Percentiles rank a stretch among this genome's conserved stretches.
Evolutionary conservation across 2,888 invertebrate species (phyloP).

Genomic region (Stictocephala bisonia): DNA sequence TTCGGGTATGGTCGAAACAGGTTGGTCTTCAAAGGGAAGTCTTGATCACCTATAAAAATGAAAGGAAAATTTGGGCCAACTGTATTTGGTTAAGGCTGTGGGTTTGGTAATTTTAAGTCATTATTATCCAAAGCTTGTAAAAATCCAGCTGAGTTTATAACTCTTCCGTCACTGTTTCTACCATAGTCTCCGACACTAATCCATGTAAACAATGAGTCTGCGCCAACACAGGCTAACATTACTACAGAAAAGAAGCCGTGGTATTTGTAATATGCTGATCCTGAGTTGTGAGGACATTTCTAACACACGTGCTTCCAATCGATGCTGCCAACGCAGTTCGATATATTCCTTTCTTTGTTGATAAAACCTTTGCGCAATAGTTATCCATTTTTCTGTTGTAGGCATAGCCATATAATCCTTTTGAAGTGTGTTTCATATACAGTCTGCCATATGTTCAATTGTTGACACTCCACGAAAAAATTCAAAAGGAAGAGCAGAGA

Average conservation of each 20-base stretch:
- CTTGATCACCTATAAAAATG: conserved; percentile 37
- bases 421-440: conserved; percentile 23
- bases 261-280: conserved; percentile 26
- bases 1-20: conserved; percentile 9
- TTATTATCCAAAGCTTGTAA: conserved; percentile 24
- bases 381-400: conserved; percentile 7
- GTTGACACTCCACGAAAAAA: conserved; percentile 27
- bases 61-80: conserved; percentile 15
- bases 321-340: conserved; percentile 18
- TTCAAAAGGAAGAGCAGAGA: conserved; percentile 24
- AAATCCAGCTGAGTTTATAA: conserved; percentile 19
- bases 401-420: conserved; percentile 7
- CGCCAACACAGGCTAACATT: conserved; percentile 17
- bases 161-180: conserved; percentile 27
- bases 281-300: conserved; percentile 27
- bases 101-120: conserved; percentile 1
- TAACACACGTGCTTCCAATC: conserved; percentile 18
- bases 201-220: conserved; percentile 23
- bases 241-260: conserved; percentile 17
- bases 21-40: not conserved
- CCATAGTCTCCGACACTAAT: conserved; percentile 31
- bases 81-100: conserved; percentile 14
- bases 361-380: conserved; percentile 12
- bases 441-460: conserved; percentile 3
- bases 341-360: conserved; percentile 25